phyloP scores from a whole-genome alignment of 1,140 invertebrate genomes.

The Bombus ignitus region DNA sequence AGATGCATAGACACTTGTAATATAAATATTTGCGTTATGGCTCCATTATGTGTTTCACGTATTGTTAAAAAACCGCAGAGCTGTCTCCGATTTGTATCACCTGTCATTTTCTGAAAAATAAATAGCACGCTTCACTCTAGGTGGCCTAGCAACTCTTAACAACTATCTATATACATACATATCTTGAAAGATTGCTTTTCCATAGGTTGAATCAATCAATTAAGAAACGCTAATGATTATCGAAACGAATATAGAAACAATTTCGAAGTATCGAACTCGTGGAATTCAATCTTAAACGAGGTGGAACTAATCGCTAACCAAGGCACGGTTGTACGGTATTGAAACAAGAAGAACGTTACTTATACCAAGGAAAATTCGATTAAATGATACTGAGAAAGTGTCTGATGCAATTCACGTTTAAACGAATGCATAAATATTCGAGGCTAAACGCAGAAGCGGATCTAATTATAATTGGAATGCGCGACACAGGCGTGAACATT shows the following conservation, averaged over 20 bases:
- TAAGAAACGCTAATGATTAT: background rate
- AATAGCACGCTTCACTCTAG: background rate
- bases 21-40: background rate
- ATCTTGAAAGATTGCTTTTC: background rate
- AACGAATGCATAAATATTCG: constrained; percentile 1
- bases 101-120: background rate
- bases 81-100: background rate
- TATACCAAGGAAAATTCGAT: background rate
- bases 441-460: constrained; percentile 9
- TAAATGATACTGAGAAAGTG: constrained; percentile 8
- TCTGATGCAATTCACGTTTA: background rate
- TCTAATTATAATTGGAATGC: constrained; percentile 31
- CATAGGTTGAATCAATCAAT: background rate
- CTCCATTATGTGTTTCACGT: background rate
- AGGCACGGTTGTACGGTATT: background rate
- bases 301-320: background rate
- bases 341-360: background rate
- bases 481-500: constrained; percentile 17
- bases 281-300: background rate
- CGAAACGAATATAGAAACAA: background rate
- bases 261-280: background rate
- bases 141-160: background rate
- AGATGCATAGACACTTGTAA: background rate
- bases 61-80: background rate
- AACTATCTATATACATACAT: background rate